Evolutionary conservation across 2,888 invertebrate genomes (phyloP), one percentile per base, ranked within the genome.

Genomic region (Unio delphinus): DNA sequence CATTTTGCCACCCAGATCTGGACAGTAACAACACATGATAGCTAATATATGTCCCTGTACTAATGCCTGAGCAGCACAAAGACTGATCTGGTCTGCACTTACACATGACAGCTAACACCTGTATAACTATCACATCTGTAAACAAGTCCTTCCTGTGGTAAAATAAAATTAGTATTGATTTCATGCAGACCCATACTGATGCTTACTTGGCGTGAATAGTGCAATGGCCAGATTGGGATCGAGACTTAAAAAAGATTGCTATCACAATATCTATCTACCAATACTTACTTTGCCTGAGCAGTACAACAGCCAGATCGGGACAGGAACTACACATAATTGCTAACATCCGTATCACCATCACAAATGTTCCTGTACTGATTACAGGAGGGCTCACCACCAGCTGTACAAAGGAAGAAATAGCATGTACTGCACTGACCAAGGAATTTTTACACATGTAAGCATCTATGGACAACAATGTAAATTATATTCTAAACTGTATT

Each of bases 241-340:
- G 45, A 15, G 15, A 45, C 15, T 15, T 15, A 15, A 1, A 3
- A 11, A 45, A 11, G 15, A 15, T 45, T 45, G 45, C 45, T 23
- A 28, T 15, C 28, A n/a, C 15, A 45, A 15, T 11, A 3, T 45
- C 45, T 4, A 11, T 45, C 3, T 45, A 23, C n/a, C 15, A 34
- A n/a, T 15, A 82, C 90, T 87, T 83, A 91, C 91, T 97, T 88
- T 97, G 96, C 90, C 96, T 95, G 76, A 98, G 92, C 74, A 99
- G 92, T 30, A 95, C 94, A 74, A 97, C 94, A 67, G 98, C 98
- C 85, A 99, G 92, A 90, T 96, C 96, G 30, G 98, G 97, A 91
- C 98, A 98, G 88, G 95, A 95, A 81, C 95, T 94, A 90, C 98
- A 98, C 95, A 98, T 96, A 84, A 97, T 94, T 88, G 97, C 96